A percentile compares a stretch with the other conserved stretches of the same genome.
phyloP scores from a whole-genome alignment of 2,888 invertebrate genomes.

The Belgica antarctica region DNA sequence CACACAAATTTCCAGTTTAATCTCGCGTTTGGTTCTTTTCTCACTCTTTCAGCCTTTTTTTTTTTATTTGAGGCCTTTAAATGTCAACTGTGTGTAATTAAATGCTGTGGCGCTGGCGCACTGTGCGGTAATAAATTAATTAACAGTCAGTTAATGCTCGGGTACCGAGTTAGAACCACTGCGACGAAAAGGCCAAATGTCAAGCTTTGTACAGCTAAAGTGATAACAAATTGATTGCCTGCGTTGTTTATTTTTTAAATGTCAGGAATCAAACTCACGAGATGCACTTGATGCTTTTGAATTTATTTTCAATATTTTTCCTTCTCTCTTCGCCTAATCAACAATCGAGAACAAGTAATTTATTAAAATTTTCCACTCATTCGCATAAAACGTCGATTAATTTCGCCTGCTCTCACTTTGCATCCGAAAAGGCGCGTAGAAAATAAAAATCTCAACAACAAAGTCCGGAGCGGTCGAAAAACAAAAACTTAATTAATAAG shows the following conservation, averaged over 20 bases:
- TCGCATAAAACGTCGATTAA: neutral
- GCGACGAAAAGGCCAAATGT: constrained; percentile 24
- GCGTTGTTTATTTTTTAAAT: constrained; percentile 11
- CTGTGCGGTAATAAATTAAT: constrained; percentile 34
- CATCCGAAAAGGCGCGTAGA: neutral
- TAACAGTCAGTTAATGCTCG: constrained; percentile 23
- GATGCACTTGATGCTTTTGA: neutral
- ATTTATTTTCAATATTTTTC: neutral
- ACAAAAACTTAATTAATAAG: constrained; percentile 22
- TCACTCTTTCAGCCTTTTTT: neutral
- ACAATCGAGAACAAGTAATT: neutral
- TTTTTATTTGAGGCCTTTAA: constrained; percentile 5
- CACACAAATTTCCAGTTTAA: constrained; percentile 12
- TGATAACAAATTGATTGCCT: constrained; percentile 16
- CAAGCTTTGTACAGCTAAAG: neutral
- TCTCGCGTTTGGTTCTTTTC: neutral
- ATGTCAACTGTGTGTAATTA: constrained; percentile 28
- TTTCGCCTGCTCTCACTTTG: constrained; percentile 3
- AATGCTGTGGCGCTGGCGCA: constrained; percentile 30
- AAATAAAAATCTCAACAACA: neutral
- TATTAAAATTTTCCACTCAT: neutral
- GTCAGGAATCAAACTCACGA: neutral
- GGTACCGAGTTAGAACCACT: neutral
- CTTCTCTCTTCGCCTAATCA: neutral
- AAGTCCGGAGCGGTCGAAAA: neutral